Evolutionary conservation across 2,113 vertebrate species (phyloP).

Genomic region (Platichthys stellatus): DNA sequence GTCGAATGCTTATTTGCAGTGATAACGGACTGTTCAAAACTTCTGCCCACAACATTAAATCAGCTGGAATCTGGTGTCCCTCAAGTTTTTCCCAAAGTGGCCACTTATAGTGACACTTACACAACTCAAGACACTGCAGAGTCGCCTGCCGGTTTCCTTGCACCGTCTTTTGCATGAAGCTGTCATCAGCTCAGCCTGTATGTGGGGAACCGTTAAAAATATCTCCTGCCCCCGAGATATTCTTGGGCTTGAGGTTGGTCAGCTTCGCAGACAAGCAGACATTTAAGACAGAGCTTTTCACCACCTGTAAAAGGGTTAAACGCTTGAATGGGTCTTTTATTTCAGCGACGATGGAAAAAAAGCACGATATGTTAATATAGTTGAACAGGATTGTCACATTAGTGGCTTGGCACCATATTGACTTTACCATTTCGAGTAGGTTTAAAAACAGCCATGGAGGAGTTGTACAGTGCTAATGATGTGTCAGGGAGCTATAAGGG

Average conservation of each 20-base stretch:
- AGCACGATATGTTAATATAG: not conserved
- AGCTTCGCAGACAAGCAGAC: not conserved
- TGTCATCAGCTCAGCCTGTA: conserved; percentile 10
- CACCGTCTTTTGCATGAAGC: not conserved
- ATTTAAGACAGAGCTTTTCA: conserved; percentile 6
- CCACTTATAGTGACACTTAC: not conserved
- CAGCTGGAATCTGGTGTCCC: not conserved
- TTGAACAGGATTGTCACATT: conserved; percentile 20
- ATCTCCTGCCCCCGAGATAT: not conserved
- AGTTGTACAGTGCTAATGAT: conserved; percentile 4
- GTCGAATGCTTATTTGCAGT: not conserved
- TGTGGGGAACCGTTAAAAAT: not conserved
- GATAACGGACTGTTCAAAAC: not conserved
- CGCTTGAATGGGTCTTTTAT: conserved; percentile 2
- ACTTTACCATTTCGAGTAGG: not conserved
- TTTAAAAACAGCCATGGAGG: conserved; percentile 14
- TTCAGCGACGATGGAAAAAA: conserved; percentile 15
- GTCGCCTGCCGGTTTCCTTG: not conserved
- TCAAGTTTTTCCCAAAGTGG: not conserved
- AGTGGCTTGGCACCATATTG: conserved; percentile 8
- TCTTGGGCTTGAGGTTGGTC: conserved; percentile 1
- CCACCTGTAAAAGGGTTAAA: not conserved
- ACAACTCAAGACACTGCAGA: not conserved
- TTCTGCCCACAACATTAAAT: not conserved
- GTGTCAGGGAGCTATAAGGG: conserved; percentile 26